Percentiles rank a stretch among this genome's conserved stretches.
These are phyloP conservation scores for Nipponacmea schrenckii DNA, from an alignment of 2,888 invertebrate species.

Conservation along the genomic window DNA sequence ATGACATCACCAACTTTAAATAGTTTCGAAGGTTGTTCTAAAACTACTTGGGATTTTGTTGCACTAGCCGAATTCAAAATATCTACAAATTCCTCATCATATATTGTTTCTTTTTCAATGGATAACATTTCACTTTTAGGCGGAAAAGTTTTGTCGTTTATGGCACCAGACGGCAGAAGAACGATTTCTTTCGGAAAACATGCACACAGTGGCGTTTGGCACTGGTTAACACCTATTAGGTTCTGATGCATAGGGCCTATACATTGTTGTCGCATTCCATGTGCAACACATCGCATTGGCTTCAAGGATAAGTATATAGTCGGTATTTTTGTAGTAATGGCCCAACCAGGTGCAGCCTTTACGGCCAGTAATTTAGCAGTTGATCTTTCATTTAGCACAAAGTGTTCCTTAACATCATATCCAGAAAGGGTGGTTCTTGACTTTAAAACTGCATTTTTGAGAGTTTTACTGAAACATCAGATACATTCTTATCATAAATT, in stretches of 20 bases:
- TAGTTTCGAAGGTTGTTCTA: background rate
- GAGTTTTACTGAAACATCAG: no score
- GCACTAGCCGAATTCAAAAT: background rate
- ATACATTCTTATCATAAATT: no score
- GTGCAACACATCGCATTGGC: background rate
- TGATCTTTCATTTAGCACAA: no score
- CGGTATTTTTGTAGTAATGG: background rate
- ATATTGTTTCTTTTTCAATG: background rate
- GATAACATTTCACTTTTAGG: background rate
- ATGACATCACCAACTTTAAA: conserved; percentile 12
- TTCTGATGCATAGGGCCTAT: background rate
- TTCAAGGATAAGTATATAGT: background rate
- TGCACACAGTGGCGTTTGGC: background rate
- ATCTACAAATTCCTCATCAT: background rate
- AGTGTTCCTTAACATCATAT: no score
- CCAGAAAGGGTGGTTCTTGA: no score
- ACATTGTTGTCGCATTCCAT: background rate
- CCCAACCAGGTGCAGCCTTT: no score
- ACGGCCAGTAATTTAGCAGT: no score
- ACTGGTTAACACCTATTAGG: background rate
- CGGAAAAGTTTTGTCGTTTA: background rate
- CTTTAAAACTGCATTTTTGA: no score
- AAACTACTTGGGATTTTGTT: background rate
- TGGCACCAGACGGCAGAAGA: background rate
- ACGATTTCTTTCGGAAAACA: background rate